A percentile compares a stretch with the other conserved stretches of the same genome.
Conservation (phyloP, 2,113 vertebrate genomes). For the Sakesphorus luctuosus region DNA sequence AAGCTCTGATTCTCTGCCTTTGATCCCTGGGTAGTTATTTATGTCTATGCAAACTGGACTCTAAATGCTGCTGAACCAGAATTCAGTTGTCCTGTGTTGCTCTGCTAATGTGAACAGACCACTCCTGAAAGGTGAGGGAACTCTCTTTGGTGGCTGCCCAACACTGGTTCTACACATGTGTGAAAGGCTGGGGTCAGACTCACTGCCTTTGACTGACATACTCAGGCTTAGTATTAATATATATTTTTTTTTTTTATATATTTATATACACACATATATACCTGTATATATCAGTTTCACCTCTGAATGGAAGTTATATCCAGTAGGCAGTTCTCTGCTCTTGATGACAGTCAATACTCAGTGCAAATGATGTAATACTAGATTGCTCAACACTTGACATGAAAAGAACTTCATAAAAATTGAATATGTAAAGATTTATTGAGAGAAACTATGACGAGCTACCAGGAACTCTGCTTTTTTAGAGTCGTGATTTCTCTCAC, state of each 20-base stretch:
- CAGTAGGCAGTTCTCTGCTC: background rate
- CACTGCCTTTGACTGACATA: background rate
- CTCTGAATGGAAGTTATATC: background rate
- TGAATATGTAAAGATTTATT: background rate
- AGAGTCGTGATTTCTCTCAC: too few relatives aligned
- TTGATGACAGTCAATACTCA: background rate
- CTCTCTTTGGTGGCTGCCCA: background rate
- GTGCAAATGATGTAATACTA: background rate
- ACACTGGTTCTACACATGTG: accelerated
- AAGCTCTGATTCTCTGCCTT: background rate
- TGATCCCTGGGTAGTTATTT: background rate
- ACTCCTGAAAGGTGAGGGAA: background rate
- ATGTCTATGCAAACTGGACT: background rate
- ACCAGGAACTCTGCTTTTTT: background rate
- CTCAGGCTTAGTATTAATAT: background rate
- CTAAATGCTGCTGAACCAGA: background rate
- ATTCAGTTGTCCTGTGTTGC: background rate
- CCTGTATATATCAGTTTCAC: background rate
- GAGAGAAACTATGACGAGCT: background rate
- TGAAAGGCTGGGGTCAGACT: background rate
- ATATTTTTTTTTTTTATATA: too few relatives aligned
- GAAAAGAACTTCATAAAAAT: background rate
- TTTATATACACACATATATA: too few relatives aligned
- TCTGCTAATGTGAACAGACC: background rate
- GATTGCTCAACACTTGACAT: background rate